phyloP scores from a whole-genome alignment of 2,888 invertebrate species.

The Eristalis pertinax region DNA sequence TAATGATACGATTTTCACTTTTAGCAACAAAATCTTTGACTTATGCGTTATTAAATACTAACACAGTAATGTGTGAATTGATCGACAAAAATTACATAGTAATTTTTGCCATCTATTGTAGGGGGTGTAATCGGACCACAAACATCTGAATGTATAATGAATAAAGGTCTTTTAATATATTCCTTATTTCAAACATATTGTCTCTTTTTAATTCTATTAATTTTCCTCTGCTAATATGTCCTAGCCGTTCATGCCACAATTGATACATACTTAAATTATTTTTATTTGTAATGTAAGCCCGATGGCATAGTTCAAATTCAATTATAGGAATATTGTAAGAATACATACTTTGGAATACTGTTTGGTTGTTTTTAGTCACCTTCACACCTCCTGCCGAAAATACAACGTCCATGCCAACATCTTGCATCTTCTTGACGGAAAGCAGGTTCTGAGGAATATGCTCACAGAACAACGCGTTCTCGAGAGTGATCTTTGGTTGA shows the following conservation, averaged over 20 bases:
- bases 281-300: no score
- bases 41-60: constrained; percentile 73
- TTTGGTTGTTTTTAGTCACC: no score
- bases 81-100: constrained; percentile 76
- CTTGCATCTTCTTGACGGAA: constrained; percentile 74
- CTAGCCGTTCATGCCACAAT: no score
- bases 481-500: constrained; percentile 67
- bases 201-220: constrained; percentile 62
- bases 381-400: no score
- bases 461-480: constrained; percentile 73
- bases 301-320: no score
- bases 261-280: no score
- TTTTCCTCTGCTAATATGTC: no score
- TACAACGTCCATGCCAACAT: no score
- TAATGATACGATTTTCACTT: no score
- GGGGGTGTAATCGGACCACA: no score
- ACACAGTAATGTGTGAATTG: constrained; percentile 74
- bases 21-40: constrained; percentile 72
- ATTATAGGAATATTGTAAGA: no score
- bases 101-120: constrained; percentile 75
- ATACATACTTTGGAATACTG: no score
- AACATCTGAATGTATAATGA: constrained; percentile 76
- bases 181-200: constrained; percentile 52
- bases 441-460: constrained; percentile 76
- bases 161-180: constrained; percentile 74